A percentile compares a stretch with the other conserved stretches of the same genome.
These are phyloP conservation scores for Aegotheles bennettii DNA, from an alignment of 2,113 vertebrate genomes.

Conservation along the genomic window DNA sequence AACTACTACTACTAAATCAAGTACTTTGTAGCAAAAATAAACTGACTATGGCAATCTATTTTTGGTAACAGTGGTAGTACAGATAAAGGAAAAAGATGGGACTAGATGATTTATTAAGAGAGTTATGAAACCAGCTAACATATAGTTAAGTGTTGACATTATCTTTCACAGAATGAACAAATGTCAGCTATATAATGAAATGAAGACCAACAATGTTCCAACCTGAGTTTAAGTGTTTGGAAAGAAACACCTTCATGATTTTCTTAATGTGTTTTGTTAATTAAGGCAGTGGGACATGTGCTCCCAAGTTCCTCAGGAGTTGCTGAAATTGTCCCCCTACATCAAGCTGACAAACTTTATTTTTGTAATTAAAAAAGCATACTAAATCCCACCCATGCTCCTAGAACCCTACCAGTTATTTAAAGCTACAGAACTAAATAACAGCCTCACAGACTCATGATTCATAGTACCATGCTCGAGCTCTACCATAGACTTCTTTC, in stretches of 20 bases:
- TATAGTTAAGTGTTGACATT: conserved; percentile 3
- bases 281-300: not conserved
- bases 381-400: not conserved
- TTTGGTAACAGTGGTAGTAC: not conserved
- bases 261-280: conserved; percentile 11
- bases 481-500: not conserved
- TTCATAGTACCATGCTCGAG: not conserved
- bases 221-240: conserved; percentile 13
- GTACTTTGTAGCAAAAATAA: not conserved
- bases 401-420: not conserved
- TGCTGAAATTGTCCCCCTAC: not conserved
- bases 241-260: not conserved
- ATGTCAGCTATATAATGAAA: conserved; percentile 7
- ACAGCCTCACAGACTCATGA: rapidly evolving
- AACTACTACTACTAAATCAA: not conserved
- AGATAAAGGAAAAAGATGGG: not conserved
- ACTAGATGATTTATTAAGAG: not conserved
- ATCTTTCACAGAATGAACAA: not conserved
- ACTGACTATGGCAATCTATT: not conserved
- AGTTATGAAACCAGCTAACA: not conserved
- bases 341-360: not conserved
- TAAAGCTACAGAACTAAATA: not conserved
- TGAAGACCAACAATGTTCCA: not conserved
- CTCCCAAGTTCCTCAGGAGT: not conserved
- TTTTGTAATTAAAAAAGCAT: not conserved